phyloP scores from a whole-genome alignment of 2,888 invertebrate species.

The Drosophila mettleri region DNA sequence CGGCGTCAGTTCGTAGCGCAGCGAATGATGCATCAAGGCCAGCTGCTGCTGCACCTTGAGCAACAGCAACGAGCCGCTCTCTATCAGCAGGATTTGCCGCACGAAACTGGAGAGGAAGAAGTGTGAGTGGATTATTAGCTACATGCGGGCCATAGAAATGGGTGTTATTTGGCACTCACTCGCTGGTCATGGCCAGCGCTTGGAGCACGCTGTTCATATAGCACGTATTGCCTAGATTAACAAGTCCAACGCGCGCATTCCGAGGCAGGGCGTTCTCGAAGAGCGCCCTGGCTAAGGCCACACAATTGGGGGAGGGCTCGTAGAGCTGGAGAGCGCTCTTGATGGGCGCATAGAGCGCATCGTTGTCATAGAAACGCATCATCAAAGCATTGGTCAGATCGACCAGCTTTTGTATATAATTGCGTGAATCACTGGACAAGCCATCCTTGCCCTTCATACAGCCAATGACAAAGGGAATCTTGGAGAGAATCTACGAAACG shows the following conservation, averaged over 20 bases:
- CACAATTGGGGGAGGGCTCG: slow-evolving; percentile 85
- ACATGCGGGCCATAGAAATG: neutral
- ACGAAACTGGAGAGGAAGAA: slow-evolving; percentile 86
- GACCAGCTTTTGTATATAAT: slow-evolving; percentile 87
- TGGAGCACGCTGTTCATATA: slow-evolving; percentile 96
- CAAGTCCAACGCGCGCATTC: slow-evolving; percentile 88
- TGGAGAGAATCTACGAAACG: slow-evolving; percentile 76
- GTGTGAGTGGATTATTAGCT: neutral
- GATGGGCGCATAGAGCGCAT: slow-evolving; percentile 85
- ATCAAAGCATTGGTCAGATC: slow-evolving; percentile 87
- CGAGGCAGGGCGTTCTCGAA: slow-evolving; percentile 64
- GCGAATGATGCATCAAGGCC: slow-evolving; percentile 89
- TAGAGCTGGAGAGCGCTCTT: slow-evolving; percentile 85
- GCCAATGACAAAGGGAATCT: slow-evolving; percentile 86
- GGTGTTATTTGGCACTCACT: slow-evolving; percentile 85
- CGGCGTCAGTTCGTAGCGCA: slow-evolving; percentile 89
- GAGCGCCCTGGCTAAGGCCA: slow-evolving; percentile 81
- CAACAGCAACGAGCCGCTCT: slow-evolving; percentile 87
- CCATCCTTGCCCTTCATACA: slow-evolving; percentile 87
- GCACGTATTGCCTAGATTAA: slow-evolving; percentile 94
- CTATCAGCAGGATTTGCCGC: slow-evolving; percentile 87
- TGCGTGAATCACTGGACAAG: slow-evolving; percentile 86
- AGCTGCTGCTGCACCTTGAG: slow-evolving; percentile 90
- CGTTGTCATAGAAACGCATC: slow-evolving; percentile 86
- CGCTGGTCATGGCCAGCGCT: slow-evolving; percentile 92